Base-by-base conservation (phyloP, 92 coral and sea anemone genomes). In the Desmophyllum pertusum region DNA sequence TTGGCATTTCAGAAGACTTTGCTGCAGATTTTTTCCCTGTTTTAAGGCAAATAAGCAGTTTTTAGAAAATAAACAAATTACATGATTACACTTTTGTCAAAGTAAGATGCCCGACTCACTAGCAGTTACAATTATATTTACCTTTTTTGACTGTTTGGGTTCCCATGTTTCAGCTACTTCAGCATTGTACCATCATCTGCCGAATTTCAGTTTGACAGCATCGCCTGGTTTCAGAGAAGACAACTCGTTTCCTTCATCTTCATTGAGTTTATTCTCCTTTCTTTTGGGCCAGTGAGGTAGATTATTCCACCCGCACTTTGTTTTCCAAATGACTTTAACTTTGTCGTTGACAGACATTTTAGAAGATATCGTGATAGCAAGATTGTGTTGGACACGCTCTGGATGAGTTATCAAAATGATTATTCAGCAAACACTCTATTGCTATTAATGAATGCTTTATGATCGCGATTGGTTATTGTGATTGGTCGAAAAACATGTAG, bases 21-120 rank as follows among this genome's bases (percentile, higher is more conserved):
- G 67, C 80, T 31, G 30, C 66, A 53, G 80, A 10, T 25, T 51
- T 51, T 53, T 43, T 37, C n/a, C 50, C 80, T 75, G 29, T 31
- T 35, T 50, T 50, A 52, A 59, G 48, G 67, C 29, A 50, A 53
- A 35, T 52, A 51, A 11, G 52, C 10, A 46, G 10, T 50, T 50
- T 1, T 0, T 50, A 50, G 0, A 50, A n/a, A n/a, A n/a, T n/a
- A n/a, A n/a, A n/a, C n/a, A n/a, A n/a, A n/a, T n/a, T 13, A 50
- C 21, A 21, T 50, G 55, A 1, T 50, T 50, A 0, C 55, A 8
- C 11, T 11, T 50, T 13, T 50, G 55, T 46, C 52, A 46, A 46
- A 46, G 21, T 11, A 50, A n/a, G n/a, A n/a, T n/a, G n/a, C n/a
- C n/a, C n/a, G n/a, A n/a, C n/a, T n/a, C n/a, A 50, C 3, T 21